A percentile compares a stretch with the other conserved stretches of the same genome.
phyloP scores from a whole-genome alignment of 2,888 invertebrate genomes.

The Keiferia lycopersicella region DNA sequence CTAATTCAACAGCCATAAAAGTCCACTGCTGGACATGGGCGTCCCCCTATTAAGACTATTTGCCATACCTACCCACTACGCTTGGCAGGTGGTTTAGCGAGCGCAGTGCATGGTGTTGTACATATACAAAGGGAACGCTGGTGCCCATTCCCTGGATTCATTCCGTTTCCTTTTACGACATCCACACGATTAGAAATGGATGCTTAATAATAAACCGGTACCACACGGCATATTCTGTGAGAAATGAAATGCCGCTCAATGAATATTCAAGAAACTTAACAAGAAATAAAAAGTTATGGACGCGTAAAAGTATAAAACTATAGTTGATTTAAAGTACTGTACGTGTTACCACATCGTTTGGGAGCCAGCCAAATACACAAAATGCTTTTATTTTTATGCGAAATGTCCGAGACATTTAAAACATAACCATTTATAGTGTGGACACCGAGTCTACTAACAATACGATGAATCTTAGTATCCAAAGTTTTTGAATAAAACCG shows the following conservation, averaged over 20 bases:
- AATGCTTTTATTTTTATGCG: conserved; percentile 6
- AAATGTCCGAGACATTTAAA: conserved; percentile 15
- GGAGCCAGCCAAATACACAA: background rate
- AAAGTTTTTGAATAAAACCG: too few relatives aligned
- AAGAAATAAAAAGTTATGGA: conserved; percentile 1
- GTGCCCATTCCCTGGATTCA: too few relatives aligned
- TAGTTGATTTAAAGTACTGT: conserved; percentile 9
- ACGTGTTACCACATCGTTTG: conserved; percentile 16
- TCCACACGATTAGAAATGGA: too few relatives aligned
- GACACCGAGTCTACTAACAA: background rate
- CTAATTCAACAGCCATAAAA: too few relatives aligned
- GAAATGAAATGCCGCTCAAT: background rate
- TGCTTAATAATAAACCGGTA: background rate
- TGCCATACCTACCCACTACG: too few relatives aligned
- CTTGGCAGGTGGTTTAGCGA: too few relatives aligned
- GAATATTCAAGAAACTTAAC: background rate
- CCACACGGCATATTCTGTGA: background rate
- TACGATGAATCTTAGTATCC: too few relatives aligned
- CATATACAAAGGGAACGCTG: too few relatives aligned
- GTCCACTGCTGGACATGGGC: too few relatives aligned
- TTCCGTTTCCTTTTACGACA: too few relatives aligned
- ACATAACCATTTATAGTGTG: background rate
- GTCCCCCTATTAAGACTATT: too few relatives aligned
- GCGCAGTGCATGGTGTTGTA: too few relatives aligned
- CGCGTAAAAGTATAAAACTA: conserved; percentile 1